Conservation (phyloP, 2,797 vertebrate species). For the Clarias fuscus region DNA sequence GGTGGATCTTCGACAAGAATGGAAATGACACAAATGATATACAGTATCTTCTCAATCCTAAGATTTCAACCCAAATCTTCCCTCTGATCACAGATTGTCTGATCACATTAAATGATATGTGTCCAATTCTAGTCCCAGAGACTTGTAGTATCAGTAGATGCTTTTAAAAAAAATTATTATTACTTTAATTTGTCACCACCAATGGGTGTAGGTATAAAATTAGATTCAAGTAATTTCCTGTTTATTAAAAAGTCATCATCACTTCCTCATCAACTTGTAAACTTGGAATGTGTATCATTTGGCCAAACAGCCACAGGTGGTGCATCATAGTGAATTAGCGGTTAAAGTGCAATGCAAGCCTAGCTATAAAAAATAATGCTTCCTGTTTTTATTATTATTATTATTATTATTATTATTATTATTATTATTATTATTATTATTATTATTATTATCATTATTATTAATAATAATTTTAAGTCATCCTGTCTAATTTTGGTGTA, state of each 20-base stretch:
- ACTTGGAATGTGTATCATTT: slow-evolving; percentile 5
- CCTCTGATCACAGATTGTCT: not conserved
- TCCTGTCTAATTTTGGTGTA: too few species aligned
- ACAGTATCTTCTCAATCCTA: not conserved
- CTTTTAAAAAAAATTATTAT: not conserved
- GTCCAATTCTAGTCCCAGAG: not conserved
- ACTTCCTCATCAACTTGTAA: not conserved
- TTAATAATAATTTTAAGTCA: too few species aligned
- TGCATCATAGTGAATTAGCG: slow-evolving; percentile 4
- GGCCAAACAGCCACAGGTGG: slow-evolving; percentile 29
- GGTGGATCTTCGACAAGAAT: not conserved
- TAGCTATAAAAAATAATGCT: too few species aligned
- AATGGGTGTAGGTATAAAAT: not conserved
- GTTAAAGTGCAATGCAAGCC: not conserved
- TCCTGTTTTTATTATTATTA: too few species aligned
- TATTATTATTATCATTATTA: too few species aligned
- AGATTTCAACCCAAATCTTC: not conserved
- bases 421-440: too few species aligned
- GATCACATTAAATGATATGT: not conserved
- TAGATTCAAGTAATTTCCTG: too few species aligned
- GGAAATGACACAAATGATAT: not conserved
- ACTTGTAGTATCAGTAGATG: not conserved
- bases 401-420: too few species aligned
- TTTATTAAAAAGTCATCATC: slow-evolving; percentile 5
- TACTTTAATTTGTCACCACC: not conserved